These are phyloP conservation scores for Calameuta filiformis DNA, from an alignment of 2,888 invertebrate species.

Conservation along the genomic window DNA sequence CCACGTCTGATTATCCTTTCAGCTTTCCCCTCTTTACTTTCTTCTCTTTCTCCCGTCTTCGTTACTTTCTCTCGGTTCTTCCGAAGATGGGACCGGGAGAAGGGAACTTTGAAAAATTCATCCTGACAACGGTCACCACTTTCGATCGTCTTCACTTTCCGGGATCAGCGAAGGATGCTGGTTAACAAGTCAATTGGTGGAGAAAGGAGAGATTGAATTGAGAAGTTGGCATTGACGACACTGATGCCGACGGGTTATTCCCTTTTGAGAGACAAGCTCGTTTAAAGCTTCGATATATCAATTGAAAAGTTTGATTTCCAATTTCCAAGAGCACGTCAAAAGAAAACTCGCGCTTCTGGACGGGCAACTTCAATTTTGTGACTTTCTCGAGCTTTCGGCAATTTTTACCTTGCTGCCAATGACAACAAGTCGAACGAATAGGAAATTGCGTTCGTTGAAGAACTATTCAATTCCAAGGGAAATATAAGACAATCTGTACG, in stretches of 20 bases:
- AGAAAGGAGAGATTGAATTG: background rate
- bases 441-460: background rate
- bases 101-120: background rate
- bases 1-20: constrained; percentile 7
- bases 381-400: background rate
- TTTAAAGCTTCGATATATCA: background rate
- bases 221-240: background rate
- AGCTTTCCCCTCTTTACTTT: background rate
- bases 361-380: background rate
- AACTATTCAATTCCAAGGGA: background rate
- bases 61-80: background rate
- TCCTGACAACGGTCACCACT: background rate
- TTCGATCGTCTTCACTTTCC: background rate
- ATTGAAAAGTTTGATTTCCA: background rate
- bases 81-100: background rate
- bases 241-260: background rate
- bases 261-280: background rate
- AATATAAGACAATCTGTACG: background rate
- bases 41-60: background rate
- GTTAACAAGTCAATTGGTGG: background rate
- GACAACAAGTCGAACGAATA: background rate
- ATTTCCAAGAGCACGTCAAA: background rate
- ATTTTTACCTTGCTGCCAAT: background rate
- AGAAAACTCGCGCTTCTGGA: background rate
- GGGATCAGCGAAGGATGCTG: background rate